Evolutionary conservation across 1,140 invertebrate genomes (phyloP), one percentile per base, ranked within the genome.

Genomic region (Drosophila auraria): DNA sequence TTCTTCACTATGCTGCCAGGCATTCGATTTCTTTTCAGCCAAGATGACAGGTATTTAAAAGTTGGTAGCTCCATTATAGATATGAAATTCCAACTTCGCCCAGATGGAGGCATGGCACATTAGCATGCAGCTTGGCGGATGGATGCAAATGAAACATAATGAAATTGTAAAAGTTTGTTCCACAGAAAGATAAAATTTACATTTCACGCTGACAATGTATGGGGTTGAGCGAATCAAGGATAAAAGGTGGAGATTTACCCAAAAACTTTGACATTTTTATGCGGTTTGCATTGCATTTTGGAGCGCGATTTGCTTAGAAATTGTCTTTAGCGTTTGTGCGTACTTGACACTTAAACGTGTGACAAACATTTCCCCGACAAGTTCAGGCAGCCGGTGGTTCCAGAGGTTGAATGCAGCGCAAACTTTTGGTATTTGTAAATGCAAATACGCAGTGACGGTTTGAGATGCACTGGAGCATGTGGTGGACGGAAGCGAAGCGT

Each of bases 271-370:
- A 87, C 84, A 87, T 89, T 87, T 87, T 87, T 87, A 84, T 87
- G 74, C 56, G 80, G 63, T 51, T 79, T 60, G 72, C 64, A 60
- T 76, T 56, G 70, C 83, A 49, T 82, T 54, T 78, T 70, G 79
- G 33, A 36, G 73, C 84, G 84, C 86, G 86, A 90, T 90, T 89
- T 84, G 78, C 82, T 90, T 86, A 82, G 86, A 66, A 90, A 90
- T 84, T 89, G 86, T 90, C 82, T 71, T 84, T 79, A 82, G 82
- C 84, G 68, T 66, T 72, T 20, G n/a, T 36, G 86, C 84, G 74
- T 84, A 82, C 82, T 89, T 89, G 84, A 89, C 84, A 90, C 81
- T 90, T 86, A 86, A 89, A 90, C 84, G 84, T 89, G 84, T 89
- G 73, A 66, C 81, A 87, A 87, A 83, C 84, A 89, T 75, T 73